These are phyloP conservation scores for Drosophila antonietae DNA, from an alignment of 2,888 invertebrate species.

Conservation along the genomic window DNA sequence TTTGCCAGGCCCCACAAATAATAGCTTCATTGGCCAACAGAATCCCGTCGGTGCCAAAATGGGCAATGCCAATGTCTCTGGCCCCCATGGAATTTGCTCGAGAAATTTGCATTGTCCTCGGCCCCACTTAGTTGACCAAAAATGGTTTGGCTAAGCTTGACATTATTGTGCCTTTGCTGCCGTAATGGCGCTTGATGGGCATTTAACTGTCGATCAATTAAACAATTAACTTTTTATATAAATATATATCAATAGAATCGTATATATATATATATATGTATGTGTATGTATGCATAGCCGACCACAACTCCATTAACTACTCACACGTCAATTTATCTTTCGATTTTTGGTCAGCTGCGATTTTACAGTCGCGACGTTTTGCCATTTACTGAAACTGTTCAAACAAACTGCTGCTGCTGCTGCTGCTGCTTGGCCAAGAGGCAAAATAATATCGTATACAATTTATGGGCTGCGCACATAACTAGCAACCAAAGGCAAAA, in stretches of 20 bases:
- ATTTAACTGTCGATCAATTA: constrained; percentile 75
- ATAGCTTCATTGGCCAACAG: constrained; percentile 74
- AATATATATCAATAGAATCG: constrained; percentile 24
- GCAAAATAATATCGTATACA: constrained; percentile 41
- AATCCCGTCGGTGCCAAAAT: constrained; percentile 54
- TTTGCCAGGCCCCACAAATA: constrained; percentile 66
- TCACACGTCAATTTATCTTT: constrained; percentile 38
- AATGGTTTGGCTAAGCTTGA: constrained; percentile 64
- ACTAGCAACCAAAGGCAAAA: constrained; percentile 45
- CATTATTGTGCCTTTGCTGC: constrained; percentile 65
- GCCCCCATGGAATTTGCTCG: constrained; percentile 68
- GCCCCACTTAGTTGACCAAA: constrained; percentile 58
- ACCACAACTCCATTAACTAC: constrained; percentile 28
- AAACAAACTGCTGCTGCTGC: constrained; percentile 20
- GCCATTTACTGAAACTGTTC: constrained; percentile 64
- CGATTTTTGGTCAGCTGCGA: constrained; percentile 31
- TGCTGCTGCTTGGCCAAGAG: constrained; percentile 22
- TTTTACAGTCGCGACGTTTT: constrained; percentile 65
- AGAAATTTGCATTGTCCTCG: constrained; percentile 75
- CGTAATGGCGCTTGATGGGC: constrained; percentile 43
- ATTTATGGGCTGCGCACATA: constrained; percentile 65
- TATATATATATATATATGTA: constrained; percentile 25
- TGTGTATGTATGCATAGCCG: constrained; percentile 32
- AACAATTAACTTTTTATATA: constrained; percentile 56
- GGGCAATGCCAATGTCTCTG: constrained; percentile 64